phyloP scores from a whole-genome alignment of 2,888 invertebrate genomes.

The Eugnorisma glareosa region DNA sequence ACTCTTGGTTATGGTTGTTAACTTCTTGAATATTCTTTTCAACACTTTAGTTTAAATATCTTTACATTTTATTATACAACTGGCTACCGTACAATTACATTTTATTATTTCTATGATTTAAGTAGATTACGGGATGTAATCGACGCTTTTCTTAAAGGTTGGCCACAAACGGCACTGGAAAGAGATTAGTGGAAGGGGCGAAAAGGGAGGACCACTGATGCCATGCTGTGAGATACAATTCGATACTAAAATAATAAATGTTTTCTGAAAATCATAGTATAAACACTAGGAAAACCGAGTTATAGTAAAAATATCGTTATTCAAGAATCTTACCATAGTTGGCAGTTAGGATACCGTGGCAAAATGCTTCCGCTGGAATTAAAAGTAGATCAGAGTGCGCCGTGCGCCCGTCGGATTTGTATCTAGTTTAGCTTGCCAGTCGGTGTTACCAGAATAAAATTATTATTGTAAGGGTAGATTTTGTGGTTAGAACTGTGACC shows the following conservation, averaged over 20 bases:
- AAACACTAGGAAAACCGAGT: not conserved
- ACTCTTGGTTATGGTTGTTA: slow-evolving; percentile 10
- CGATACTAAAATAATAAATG: not conserved
- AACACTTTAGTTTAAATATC: not conserved
- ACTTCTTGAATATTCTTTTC: slow-evolving; percentile 5
- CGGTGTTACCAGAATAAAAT: not conserved
- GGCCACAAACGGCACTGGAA: not conserved
- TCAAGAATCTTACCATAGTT: not conserved
- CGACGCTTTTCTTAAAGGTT: not conserved
- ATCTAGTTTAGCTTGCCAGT: too few relatives aligned
- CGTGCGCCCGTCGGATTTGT: slow-evolving; percentile 27
- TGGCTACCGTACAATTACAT: not conserved
- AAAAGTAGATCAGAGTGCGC: slow-evolving; percentile 6
- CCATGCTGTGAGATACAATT: not conserved
- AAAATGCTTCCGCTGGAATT: not conserved
- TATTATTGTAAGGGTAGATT: not conserved
- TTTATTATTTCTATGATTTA: too few relatives aligned
- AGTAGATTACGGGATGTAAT: not conserved
- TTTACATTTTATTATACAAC: not conserved
- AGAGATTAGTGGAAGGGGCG: too few relatives aligned
- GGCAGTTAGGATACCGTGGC: not conserved
- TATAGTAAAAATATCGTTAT: not conserved
- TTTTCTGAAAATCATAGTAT: not conserved
- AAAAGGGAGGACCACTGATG: not conserved
- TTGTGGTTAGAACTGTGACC: not conserved